A percentile compares a stretch with the other conserved stretches of the same genome.
phyloP scores from a whole-genome alignment of 2,113 vertebrate species.

The Sinocyclocheilus grahami region DNA sequence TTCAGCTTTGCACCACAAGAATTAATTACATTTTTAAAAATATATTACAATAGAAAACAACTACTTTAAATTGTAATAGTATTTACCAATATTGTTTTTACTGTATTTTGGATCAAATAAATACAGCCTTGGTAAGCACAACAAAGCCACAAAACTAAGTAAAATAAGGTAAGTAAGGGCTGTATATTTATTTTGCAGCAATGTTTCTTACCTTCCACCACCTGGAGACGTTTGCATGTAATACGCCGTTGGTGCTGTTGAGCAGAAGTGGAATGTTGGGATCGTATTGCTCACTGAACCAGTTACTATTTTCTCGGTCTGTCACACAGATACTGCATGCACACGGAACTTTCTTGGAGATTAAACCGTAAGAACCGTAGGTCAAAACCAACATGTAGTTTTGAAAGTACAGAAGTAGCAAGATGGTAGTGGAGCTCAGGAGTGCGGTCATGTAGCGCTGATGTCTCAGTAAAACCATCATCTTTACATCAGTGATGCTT shows the following conservation, averaged over 20 bases:
- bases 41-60: too few species aligned
- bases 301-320: not conserved
- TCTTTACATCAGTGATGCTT: not conserved
- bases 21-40: too few species aligned
- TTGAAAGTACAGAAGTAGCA: not conserved
- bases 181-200: not conserved
- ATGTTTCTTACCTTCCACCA: constrained; percentile 9
- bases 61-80: too few species aligned
- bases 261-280: not conserved
- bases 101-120: too few species aligned
- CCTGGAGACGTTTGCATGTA: not conserved
- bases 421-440: not conserved
- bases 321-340: not conserved
- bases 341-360: not conserved
- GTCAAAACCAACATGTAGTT: not conserved
- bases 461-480: not conserved
- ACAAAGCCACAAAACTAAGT: not conserved
- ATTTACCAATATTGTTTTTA: too few species aligned
- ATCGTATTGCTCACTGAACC: not conserved
- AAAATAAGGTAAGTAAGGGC: not conserved
- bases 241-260: not conserved
- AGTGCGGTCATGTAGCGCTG: not conserved
- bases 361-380: not conserved
- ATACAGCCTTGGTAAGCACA: not conserved
- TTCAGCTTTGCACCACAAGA: too few species aligned